phyloP scores from a whole-genome alignment of 2,113 vertebrate species.

The Platycercus adscitus region DNA sequence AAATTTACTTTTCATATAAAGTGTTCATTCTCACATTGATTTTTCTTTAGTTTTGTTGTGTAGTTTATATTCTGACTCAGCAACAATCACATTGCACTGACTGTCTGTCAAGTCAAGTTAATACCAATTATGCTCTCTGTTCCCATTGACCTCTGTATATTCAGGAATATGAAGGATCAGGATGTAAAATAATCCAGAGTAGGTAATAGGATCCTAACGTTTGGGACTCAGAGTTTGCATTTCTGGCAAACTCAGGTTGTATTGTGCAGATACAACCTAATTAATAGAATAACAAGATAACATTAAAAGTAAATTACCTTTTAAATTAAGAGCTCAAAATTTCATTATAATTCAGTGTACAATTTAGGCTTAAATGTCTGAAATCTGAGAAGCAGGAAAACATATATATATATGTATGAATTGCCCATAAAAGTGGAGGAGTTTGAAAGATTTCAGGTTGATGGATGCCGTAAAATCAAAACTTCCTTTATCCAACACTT shows the following conservation, averaged over 20 bases:
- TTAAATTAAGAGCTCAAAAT: not conserved
- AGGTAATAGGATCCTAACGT: not conserved
- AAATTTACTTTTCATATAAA: not conserved
- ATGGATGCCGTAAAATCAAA: not conserved
- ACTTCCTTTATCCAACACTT: not conserved
- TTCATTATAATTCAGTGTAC: not conserved
- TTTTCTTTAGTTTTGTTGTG: not conserved
- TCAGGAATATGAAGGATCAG: not conserved
- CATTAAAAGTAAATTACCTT: not conserved
- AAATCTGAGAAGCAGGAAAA: not conserved
- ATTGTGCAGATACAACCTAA: not conserved
- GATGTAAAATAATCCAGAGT: not conserved
- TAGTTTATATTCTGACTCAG: not conserved
- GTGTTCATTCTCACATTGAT: not conserved
- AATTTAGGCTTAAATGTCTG: not conserved
- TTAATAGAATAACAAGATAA: not conserved
- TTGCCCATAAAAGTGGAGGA: not conserved
- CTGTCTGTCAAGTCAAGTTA: not conserved
- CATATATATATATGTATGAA: not conserved
- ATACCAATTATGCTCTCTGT: not conserved
- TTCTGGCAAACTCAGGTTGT: not conserved
- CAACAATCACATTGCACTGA: not conserved
- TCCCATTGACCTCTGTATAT: not conserved
- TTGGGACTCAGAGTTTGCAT: not conserved
- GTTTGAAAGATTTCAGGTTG: not conserved